Conservation (phyloP, 2,888 invertebrate genomes). For the Drosophila meridionalis region DNA sequence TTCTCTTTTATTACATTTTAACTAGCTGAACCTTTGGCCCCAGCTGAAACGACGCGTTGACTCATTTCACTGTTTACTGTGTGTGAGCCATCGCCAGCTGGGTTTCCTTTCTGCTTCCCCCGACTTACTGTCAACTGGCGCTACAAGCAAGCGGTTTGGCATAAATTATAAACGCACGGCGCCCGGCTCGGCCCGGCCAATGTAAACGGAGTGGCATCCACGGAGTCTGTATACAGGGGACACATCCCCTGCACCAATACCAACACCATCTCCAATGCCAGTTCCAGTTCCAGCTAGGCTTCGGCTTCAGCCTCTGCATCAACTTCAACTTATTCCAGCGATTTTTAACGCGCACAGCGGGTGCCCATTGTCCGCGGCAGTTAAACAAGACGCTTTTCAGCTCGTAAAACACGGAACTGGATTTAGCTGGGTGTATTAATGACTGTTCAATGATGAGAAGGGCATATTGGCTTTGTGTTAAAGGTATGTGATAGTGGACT, state of each 20-base stretch:
- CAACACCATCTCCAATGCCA: background rate
- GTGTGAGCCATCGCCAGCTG: slow-evolving; percentile 51
- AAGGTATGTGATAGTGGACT: background rate
- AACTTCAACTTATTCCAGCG: slow-evolving; percentile 53
- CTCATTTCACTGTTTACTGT: slow-evolving; percentile 41
- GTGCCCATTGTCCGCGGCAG: slow-evolving; percentile 75
- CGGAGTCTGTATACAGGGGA: slow-evolving; percentile 11
- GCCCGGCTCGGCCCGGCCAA: slow-evolving; percentile 41
- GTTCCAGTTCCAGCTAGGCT: background rate
- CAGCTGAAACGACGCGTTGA: slow-evolving; percentile 34
- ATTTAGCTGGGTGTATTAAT: slow-evolving; percentile 22
- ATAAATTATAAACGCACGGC: slow-evolving; percentile 70
- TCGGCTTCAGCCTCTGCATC: slow-evolving; percentile 8
- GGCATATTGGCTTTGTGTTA: background rate
- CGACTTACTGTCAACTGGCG: slow-evolving; percentile 73
- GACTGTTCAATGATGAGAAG: background rate
- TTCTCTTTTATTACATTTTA: slow-evolving; percentile 20
- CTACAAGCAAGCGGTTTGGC: slow-evolving; percentile 58
- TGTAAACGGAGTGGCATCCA: slow-evolving; percentile 53
- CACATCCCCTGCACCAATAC: background rate
- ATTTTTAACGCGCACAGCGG: slow-evolving; percentile 78
- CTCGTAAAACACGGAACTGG: slow-evolving; percentile 70
- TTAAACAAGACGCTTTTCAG: slow-evolving; percentile 79
- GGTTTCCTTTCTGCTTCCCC: slow-evolving; percentile 32
- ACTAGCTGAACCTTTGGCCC: slow-evolving; percentile 15